These are phyloP conservation scores for Cylindroiulus punctatus DNA, from an alignment of 2,888 invertebrate genomes.

Conservation along the genomic window DNA sequence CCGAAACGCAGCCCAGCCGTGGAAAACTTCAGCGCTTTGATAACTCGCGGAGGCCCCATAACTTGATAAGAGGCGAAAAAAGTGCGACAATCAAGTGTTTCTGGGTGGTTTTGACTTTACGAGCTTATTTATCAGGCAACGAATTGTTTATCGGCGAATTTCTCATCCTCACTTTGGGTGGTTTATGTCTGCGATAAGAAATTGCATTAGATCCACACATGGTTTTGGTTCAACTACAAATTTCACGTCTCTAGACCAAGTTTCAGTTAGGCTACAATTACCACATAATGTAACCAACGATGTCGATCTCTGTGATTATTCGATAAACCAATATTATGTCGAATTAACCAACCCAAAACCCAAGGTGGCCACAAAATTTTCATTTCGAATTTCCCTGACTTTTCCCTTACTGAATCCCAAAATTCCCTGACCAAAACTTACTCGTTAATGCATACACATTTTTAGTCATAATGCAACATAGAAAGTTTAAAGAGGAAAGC, in stretches of 20 bases:
- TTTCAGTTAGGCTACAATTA: not conserved
- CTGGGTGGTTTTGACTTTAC: not conserved
- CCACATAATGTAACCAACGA: not conserved
- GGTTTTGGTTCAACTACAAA: not conserved
- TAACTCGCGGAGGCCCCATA: not conserved
- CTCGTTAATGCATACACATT: too few species aligned
- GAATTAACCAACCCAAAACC: too few species aligned
- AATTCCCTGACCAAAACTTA: too few species aligned
- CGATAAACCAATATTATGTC: too few species aligned
- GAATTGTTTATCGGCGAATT: not conserved
- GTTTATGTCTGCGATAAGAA: not conserved
- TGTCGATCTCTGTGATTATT: too few species aligned
- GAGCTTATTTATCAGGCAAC: not conserved
- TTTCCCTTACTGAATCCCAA: too few species aligned
- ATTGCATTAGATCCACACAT: not conserved
- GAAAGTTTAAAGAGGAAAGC: too few species aligned
- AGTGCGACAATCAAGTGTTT: conserved; percentile 1
- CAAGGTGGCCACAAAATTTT: too few species aligned
- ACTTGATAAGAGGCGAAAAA: not conserved
- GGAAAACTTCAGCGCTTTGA: not conserved
- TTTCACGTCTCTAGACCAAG: not conserved
- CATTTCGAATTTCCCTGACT: too few species aligned
- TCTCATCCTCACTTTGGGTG: not conserved
- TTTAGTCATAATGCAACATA: too few species aligned
- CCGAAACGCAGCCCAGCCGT: not conserved